Conservation (phyloP, 2,113 vertebrate genomes). For the Pseudorhombus dupliciocellatus region DNA sequence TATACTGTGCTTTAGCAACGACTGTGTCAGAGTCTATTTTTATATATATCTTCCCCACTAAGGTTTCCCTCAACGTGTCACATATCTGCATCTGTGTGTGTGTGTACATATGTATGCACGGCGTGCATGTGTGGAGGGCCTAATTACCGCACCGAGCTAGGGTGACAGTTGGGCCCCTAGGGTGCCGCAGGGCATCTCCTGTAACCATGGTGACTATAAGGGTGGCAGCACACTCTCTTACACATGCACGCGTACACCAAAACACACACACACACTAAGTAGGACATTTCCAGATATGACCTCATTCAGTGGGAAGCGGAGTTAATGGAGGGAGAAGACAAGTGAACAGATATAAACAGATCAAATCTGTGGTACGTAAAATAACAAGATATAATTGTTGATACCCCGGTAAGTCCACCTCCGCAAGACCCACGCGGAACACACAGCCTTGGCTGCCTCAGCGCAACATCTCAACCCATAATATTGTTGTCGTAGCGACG, state of each 20-base stretch:
- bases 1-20: slow-evolving; percentile 5
- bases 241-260: slow-evolving; percentile 22
- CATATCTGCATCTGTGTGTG: slow-evolving; percentile 13
- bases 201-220: slow-evolving; percentile 74
- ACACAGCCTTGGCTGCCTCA: slow-evolving; percentile 12
- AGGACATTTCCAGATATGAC: slow-evolving; percentile 78
- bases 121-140: slow-evolving; percentile 58
- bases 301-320: slow-evolving; percentile 72
- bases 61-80: not conserved
- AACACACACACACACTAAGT: slow-evolving; percentile 59
- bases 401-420: slow-evolving; percentile 35
- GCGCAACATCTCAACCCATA: slow-evolving; percentile 33
- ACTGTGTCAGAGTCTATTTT: slow-evolving; percentile 9
- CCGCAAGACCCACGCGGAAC: slow-evolving; percentile 24
- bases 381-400: slow-evolving; percentile 46
- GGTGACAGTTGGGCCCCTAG: slow-evolving; percentile 78
- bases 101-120: slow-evolving; percentile 40
- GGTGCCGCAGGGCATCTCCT: slow-evolving; percentile 78
- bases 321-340: slow-evolving; percentile 44
- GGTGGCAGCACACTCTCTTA: slow-evolving; percentile 48
- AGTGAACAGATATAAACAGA: slow-evolving; percentile 29
- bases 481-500: slow-evolving; percentile 39
- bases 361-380: slow-evolving; percentile 15
- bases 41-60: not conserved
- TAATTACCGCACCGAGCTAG: slow-evolving; percentile 79